Evolutionary conservation across 2,113 vertebrate species (phyloP), one percentile per base, ranked within the genome.

Genomic region (Osmerus mordax): DNA sequence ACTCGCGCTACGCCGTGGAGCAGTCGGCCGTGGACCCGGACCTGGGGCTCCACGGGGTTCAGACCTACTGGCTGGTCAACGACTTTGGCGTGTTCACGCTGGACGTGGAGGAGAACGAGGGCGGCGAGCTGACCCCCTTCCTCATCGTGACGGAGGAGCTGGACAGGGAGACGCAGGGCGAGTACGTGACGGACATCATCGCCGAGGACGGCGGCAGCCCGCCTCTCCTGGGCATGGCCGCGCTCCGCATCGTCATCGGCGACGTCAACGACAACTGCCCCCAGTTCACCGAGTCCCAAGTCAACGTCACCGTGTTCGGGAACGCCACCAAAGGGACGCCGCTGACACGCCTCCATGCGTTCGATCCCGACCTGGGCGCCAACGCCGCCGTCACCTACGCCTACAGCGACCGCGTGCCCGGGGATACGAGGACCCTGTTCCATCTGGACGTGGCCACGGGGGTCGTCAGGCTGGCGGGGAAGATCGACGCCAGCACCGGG

Each of bases 261-360:
- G 97, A 99, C 71, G 89, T 99, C 70, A 99, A 99, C 51, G 97
- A 99, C 87, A 98, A 99, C 76, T 99, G 97, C 60, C 97, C 97
- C 4, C 90, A 93, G 64, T 99, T 99, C 83, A 83, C 73, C 0
- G 90, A 96, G 69, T 92, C 94, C 0, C 93, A 95, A 68, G 82
- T 97, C 71, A 98, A 96, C 0, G 21, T 96, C 72, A 97, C 95
- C 2, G 78, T 99, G 51, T 93, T 91, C 81, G 95, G 95, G 54
- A 99, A 99, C 81, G 89, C 93, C 66, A 96, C 92, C 32, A 91
- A 93, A 75, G 97, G 95, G 63, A 86, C 89, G 6, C 92, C 90
- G 0, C 80, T 99, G 79, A 89, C 93, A 54, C 87, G 80, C 41
- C 90, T 97, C 36, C 93, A 90, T 0, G 97, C 97, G 2, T 88